phyloP scores from a whole-genome alignment of 2,797 vertebrate species.

The Helicolenus hilgendorfi region DNA sequence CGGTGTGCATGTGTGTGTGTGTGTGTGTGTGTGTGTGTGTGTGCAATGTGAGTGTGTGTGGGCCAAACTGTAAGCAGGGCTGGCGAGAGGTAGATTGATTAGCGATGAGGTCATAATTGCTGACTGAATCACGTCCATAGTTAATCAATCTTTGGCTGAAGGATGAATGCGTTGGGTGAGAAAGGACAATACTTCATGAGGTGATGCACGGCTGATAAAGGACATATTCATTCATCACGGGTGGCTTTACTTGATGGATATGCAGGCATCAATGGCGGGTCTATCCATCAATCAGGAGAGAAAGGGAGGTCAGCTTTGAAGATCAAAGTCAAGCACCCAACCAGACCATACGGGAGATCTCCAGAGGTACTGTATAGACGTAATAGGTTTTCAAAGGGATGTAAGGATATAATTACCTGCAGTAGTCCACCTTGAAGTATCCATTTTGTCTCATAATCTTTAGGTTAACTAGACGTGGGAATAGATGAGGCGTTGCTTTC shows the following conservation, averaged over 20 bases:
- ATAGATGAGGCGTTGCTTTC: slow-evolving; percentile 47
- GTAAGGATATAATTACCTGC: slow-evolving; percentile 73
- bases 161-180: slow-evolving; percentile 86
- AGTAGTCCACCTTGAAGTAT: slow-evolving; percentile 75
- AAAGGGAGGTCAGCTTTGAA: slow-evolving; percentile 89
- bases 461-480: slow-evolving; percentile 74
- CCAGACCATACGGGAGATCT: slow-evolving; percentile 59
- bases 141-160: slow-evolving; percentile 89
- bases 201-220: slow-evolving; percentile 91
- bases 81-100: slow-evolving; percentile 82
- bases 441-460: slow-evolving; percentile 72
- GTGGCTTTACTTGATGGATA: slow-evolving; percentile 89
- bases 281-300: slow-evolving; percentile 83
- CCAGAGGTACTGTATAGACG: slow-evolving; percentile 62
- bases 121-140: slow-evolving; percentile 86
- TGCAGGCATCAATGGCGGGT: slow-evolving; percentile 80
- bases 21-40: neutral
- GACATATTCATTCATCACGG: slow-evolving; percentile 90
- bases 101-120: slow-evolving; percentile 89
- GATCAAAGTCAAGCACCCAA: slow-evolving; percentile 85
- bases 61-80: slow-evolving; percentile 46
- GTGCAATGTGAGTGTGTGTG: neutral
- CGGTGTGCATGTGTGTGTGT: neutral
- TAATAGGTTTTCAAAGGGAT: slow-evolving; percentile 68
- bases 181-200: slow-evolving; percentile 88